These are phyloP conservation scores for Hyposmocoma kahamanoa DNA, from an alignment of 1,140 invertebrate species.

Conservation along the genomic window DNA sequence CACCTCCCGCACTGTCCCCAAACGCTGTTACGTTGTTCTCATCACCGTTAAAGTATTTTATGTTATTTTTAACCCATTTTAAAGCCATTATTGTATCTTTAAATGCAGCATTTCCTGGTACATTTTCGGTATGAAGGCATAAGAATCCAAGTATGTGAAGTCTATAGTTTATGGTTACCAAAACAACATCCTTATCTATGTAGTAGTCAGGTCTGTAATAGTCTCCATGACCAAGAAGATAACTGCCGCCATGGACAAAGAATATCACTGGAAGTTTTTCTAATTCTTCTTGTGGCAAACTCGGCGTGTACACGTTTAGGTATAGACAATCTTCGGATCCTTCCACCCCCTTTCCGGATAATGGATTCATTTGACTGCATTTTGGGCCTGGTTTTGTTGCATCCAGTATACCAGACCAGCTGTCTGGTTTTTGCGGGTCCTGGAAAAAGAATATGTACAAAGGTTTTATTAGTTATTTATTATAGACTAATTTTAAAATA, in stretches of 20 bases:
- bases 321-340: slow-evolving; percentile 48
- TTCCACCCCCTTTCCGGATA: slow-evolving; percentile 7
- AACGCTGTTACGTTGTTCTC: slow-evolving; percentile 60
- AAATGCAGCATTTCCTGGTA: slow-evolving; percentile 72
- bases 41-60: slow-evolving; percentile 52
- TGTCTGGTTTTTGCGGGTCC: too few relatives aligned
- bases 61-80: slow-evolving; percentile 52
- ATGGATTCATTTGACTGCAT: not conserved
- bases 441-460: too few relatives aligned
- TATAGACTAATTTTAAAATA: too few relatives aligned
- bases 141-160: slow-evolving; percentile 73
- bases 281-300: slow-evolving; percentile 3
- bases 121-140: slow-evolving; percentile 42
- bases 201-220: slow-evolving; percentile 61
- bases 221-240: slow-evolving; percentile 71
- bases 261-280: slow-evolving; percentile 78
- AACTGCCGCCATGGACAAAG: slow-evolving; percentile 82
- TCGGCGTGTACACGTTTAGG: slow-evolving; percentile 38
- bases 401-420: not conserved
- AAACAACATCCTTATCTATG: slow-evolving; percentile 69
- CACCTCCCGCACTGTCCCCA: slow-evolving; percentile 70
- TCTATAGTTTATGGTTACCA: slow-evolving; percentile 76
- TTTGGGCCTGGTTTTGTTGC: not conserved
- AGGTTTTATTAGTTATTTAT: too few relatives aligned
- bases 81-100: slow-evolving; percentile 61